Evolutionary conservation across 53 echinoderm and acorn worm genomes (phyloP).

Genomic region (Glandiceps talaboti): DNA sequence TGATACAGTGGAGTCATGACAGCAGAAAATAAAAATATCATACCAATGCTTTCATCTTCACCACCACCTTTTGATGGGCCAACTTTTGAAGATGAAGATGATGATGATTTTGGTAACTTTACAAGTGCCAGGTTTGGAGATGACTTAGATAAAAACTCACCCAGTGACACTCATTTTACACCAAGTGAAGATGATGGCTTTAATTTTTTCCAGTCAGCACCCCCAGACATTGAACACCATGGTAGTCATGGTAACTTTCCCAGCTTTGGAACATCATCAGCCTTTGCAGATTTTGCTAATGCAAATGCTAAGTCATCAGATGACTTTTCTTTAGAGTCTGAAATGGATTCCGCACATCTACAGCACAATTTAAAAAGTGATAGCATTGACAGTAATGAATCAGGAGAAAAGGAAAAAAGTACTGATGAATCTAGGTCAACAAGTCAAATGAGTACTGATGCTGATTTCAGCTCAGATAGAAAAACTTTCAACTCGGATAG

Average conservation of each 20-base stretch:
- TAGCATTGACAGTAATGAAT: not conserved
- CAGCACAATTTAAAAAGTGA: not conserved
- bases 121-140: slow-evolving; percentile 45
- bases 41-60: slow-evolving; percentile 87
- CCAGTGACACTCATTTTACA: not conserved
- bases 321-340: not conserved
- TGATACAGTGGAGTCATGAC: slow-evolving; percentile 25
- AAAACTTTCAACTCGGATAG: not conserved
- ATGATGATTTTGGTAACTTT: slow-evolving; percentile 87
- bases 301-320: not conserved
- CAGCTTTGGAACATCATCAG: not conserved
- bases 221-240: not conserved
- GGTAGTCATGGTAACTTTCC: not conserved
- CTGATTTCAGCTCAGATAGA: not conserved
- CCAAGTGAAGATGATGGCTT: not conserved
- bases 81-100: slow-evolving; percentile 51
- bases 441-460: not conserved
- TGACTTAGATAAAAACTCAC: slow-evolving; percentile 2
- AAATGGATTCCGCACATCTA: not conserved
- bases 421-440: not conserved
- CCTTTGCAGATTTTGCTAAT: not conserved
- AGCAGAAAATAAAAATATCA: slow-evolving; percentile 54
- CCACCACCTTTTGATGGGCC: slow-evolving; percentile 92
- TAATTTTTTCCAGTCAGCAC: not conserved
- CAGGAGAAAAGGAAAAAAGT: not conserved